Conservation (phyloP, 2,888 invertebrate species). For the Andrena haemorrhoa region DNA sequence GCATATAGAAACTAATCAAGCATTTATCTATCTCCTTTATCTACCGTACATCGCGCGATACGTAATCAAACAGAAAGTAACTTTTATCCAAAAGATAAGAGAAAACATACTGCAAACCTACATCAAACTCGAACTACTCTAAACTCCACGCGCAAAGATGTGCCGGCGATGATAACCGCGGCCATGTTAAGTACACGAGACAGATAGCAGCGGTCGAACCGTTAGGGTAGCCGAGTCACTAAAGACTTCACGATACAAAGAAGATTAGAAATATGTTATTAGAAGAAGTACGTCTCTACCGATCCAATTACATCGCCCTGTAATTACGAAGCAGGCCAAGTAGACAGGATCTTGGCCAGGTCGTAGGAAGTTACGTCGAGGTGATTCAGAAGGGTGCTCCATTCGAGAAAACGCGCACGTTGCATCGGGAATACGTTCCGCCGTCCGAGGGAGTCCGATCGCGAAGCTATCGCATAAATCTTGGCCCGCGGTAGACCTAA, state of each 20-base stretch:
- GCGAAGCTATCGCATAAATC: constrained; percentile 7
- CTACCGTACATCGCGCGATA: too few species aligned
- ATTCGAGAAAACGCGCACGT: constrained; percentile 18
- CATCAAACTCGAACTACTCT: too few species aligned
- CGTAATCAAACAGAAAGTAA: too few species aligned
- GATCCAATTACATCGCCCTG: constrained; percentile 41
- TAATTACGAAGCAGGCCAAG: constrained; percentile 50
- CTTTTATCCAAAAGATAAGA: too few species aligned
- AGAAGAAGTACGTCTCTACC: constrained; percentile 39
- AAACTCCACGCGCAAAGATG: not conserved
- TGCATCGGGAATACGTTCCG: constrained; percentile 22
- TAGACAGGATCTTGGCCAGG: constrained; percentile 36
- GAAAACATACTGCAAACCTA: too few species aligned
- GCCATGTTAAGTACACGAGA: constrained; percentile 21
- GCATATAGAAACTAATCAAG: not conserved
- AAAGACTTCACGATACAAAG: constrained; percentile 1
- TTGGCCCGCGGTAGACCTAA: not conserved
- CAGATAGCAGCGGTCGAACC: constrained; percentile 2
- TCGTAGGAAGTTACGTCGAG: constrained; percentile 11
- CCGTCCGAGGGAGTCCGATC: not conserved
- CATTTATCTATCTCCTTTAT: not conserved
- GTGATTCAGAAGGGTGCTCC: constrained; percentile 6
- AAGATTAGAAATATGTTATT: constrained; percentile 43
- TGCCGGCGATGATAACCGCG: constrained; percentile 6
- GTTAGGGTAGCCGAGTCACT: constrained; percentile 1